Evolutionary conservation across 2,888 invertebrate genomes (phyloP), one percentile per base, ranked within the genome.

Genomic region (Aleiodes alternator): DNA sequence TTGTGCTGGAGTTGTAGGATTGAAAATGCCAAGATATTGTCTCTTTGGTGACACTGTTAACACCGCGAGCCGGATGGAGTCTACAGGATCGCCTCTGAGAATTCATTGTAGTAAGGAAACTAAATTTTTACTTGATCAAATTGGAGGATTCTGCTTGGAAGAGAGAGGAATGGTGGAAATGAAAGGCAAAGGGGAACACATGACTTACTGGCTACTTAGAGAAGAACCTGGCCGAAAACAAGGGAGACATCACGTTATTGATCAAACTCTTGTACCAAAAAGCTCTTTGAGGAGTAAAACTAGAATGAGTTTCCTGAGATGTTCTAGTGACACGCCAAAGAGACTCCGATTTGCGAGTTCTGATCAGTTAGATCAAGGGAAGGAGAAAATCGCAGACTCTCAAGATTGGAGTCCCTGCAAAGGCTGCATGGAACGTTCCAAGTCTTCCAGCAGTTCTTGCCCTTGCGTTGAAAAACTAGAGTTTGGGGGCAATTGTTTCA

Each of bases 11-110:
- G 97, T 97, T 0, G 97, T 97, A 0, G 97, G 97, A 0, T 90
- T 96, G 5, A 97, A 97, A 90, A 97, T 97, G 97, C 97, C 97
- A 0, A 92, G 97, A 61, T 97, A 97, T 86, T 97, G 97, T 85
- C 90, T 97, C 3, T 97, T 97, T 85, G 97, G 97, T 0, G 97
- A 97, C 86, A 97, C 97, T 0, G 97, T 97, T 0, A 97, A 97
- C 86, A 97, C 97, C 0, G 95, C 96, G 0, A 96, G 96, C 75
- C 92, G 96, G 23, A 96, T 96, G 92, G 96, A 96, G 90, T 96
- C 96, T 0, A 95, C 95, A 0, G 96, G 96, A 78, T 91, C 92
- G 77, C 94, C 96, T 0, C 87, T 96, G 76, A 95, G 95, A 90
- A 95, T 96, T 76, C 96, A 96, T 90, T 96, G 96, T 88, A 96